Evolutionary conservation across 2,113 vertebrate species (phyloP).

Genomic region (Synodontis membranacea): DNA sequence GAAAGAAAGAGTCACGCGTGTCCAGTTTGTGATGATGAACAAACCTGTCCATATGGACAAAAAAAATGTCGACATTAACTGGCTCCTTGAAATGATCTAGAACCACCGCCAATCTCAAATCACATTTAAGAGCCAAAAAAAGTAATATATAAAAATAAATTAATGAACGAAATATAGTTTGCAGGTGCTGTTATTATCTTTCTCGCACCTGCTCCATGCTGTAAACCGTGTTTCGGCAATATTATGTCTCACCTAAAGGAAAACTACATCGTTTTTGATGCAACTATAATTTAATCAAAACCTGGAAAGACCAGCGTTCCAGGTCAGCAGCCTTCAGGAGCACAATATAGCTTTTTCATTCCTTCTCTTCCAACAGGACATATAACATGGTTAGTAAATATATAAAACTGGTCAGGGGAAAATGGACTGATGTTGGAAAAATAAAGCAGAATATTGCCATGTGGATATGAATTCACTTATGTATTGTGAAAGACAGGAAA

Average conservation of each 20-base stretch:
- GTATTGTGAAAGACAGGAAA: background rate
- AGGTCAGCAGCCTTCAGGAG: background rate
- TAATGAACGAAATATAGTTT: background rate
- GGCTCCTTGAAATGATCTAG: background rate
- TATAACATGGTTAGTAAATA: background rate
- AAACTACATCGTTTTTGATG: background rate
- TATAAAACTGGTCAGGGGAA: background rate
- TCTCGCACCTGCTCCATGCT: background rate
- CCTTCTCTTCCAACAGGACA: background rate
- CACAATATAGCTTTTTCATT: background rate
- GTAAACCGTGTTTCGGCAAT: background rate
- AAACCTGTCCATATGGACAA: background rate
- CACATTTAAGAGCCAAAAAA: background rate
- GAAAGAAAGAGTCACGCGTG: background rate
- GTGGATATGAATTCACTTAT: background rate
- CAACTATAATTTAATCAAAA: background rate
- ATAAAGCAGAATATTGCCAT: background rate
- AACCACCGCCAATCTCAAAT: background rate
- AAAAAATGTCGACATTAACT: background rate
- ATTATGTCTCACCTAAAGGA: background rate
- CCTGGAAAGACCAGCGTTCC: background rate
- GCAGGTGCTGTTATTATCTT: background rate
- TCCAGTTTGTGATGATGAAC: background rate
- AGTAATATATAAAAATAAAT: too few species aligned
- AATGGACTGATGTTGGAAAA: background rate